phyloP scores from a whole-genome alignment of 2,888 invertebrate species.

The Leucophenga montana region DNA sequence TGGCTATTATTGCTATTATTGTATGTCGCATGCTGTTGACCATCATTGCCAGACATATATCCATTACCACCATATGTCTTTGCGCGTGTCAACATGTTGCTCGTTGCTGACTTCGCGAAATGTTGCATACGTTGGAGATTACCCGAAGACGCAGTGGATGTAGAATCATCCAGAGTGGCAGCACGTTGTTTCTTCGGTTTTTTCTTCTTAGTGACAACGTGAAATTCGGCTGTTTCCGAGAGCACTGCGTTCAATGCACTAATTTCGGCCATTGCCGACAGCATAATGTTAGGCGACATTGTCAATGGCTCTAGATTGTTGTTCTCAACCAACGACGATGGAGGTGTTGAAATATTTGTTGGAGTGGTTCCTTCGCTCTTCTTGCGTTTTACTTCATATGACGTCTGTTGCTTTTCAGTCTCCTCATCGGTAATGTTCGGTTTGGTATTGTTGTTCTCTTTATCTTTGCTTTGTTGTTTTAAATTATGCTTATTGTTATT shows the following conservation, averaged over 20 bases:
- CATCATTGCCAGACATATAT: background rate
- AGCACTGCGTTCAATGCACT: conserved; percentile 69
- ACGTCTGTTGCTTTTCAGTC: conserved; percentile 26
- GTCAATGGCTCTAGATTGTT: background rate
- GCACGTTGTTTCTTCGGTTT: conserved; percentile 79
- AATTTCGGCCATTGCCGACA: conserved; percentile 60
- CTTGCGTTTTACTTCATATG: conserved; percentile 42
- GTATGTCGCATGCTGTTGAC: background rate
- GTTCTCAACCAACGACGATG: conserved; percentile 23
- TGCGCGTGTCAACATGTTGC: conserved; percentile 54
- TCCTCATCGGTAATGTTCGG: conserved; percentile 14
- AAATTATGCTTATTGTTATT: conserved; percentile 36
- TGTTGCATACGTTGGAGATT: conserved; percentile 67
- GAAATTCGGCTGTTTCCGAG: conserved; percentile 82
- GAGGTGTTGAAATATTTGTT: conserved; percentile 15
- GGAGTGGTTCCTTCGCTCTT: conserved; percentile 43
- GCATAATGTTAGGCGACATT: conserved; percentile 13
- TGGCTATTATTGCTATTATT: conserved; percentile 20
- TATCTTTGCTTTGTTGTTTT: conserved; percentile 1
- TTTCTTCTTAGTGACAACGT: conserved; percentile 88
- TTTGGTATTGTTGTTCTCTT: background rate
- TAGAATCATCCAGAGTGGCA: conserved; percentile 60
- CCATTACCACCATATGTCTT: conserved; percentile 22
- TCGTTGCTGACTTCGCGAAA: conserved; percentile 60
- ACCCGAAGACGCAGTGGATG: conserved; percentile 52